Evolutionary conservation across 2,113 vertebrate species (phyloP), one percentile per base, ranked within the genome.

Genomic region (Okapia johnstoni): DNA sequence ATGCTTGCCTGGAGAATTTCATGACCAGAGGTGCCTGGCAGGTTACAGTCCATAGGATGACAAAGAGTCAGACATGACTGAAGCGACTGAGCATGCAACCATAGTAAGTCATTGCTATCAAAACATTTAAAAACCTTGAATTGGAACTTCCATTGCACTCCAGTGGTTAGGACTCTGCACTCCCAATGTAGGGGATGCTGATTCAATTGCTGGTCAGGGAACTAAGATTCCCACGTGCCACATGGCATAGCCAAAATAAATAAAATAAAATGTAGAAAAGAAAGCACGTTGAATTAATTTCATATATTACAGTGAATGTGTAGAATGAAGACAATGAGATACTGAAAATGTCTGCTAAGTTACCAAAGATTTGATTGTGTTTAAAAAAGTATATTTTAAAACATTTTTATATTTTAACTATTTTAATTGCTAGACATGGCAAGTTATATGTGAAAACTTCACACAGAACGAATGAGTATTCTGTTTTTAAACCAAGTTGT

Each of bases 371-470:
- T 55, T 70, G 16, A 63, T 81, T 57, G 12, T 84, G 11, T 7
- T 91, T 11, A 83, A 94, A 79, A 60, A 58, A 84, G 25, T 79
- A 94, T 36, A 12, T 50, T 86, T 94, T 90, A 90, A 93, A 90
- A 40, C 23, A 84, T 60, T 76, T 58, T 95, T 94, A 79, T 63
- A 48, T 73, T 87, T 73, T 90, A 88, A 88, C 76, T 84, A 61
- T 48, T 85, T 92, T 94, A 90, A 90, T 70, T 76, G 4, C 57
- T 96, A 84, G 26, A 61, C 23, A 61, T 73, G 5, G 0, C 10
- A 94, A 58, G 13, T 94, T 96, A 52, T n/a, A 57, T 14, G 19
- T 86, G 33, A 60, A 9, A 88, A 92, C 28, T 86, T 6, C 28
- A 70, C 16, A 83, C 3, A 55, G 33, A 92, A 84, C 0, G 15